Conservation (phyloP, 2,113 vertebrate genomes). For the Cavia aperea region DNA sequence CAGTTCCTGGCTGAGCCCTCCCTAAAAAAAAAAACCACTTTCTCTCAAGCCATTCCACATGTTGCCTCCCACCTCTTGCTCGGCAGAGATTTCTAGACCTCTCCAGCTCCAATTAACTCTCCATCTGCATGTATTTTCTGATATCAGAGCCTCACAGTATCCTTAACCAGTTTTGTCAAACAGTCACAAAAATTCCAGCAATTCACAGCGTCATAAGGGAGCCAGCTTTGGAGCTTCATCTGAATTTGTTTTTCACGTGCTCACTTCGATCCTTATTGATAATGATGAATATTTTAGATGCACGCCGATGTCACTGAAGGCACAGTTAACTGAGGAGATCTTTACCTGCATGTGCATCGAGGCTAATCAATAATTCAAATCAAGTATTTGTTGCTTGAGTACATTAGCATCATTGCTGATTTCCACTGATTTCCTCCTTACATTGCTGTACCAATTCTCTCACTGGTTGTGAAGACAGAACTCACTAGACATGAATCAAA, state of each 20-base stretch:
- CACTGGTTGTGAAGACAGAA: too few species aligned
- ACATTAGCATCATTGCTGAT: accelerated
- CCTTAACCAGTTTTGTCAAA: not conserved
- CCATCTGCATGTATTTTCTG: not conserved
- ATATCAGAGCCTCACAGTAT: accelerated
- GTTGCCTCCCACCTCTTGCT: not conserved
- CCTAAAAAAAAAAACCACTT: accelerated
- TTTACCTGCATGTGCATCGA: not conserved
- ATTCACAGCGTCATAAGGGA: too few species aligned
- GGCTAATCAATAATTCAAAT: not conserved
- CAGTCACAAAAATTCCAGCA: not conserved
- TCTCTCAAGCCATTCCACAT: accelerated
- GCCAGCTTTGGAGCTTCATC: not conserved
- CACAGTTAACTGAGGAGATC: not conserved
- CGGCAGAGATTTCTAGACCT: not conserved
- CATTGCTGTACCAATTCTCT: accelerated
- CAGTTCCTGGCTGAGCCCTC: too few species aligned
- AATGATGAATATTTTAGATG: not conserved
- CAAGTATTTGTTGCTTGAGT: too few species aligned
- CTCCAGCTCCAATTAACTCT: not conserved
- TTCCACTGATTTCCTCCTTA: not conserved
- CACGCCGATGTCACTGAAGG: not conserved
- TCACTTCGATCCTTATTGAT: not conserved
- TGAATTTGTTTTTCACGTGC: not conserved
- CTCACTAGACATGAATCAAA: not conserved